Evolutionary conservation across 2,888 invertebrate species (phyloP), one percentile per base, ranked within the genome.

Genomic region (Criorhina ranunculi): DNA sequence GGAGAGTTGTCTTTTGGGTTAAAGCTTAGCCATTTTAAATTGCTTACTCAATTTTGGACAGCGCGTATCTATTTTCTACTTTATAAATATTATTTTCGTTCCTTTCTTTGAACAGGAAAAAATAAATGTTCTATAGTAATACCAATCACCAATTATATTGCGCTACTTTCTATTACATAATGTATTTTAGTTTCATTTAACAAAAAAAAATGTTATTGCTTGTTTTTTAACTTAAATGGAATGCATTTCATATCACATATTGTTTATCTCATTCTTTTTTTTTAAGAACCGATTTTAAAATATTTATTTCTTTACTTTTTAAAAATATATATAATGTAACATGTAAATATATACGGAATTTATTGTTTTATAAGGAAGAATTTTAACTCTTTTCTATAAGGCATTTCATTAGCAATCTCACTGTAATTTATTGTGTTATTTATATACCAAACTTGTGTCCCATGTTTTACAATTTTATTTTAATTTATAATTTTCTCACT

Each of bases 191-290:
- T 69, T n/a, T 11, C 33, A 31, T 15, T 12, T 15, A 37, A 11
- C 40, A 17, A 11, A 29, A 35, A 55, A 24, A 6, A 33, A 53
- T 33, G 42, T 24, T 76, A 77, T 81, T 75, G 67, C 46, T 62
- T 44, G 12, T 64, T 53, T 66, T 24, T 51, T 42, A 79, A 83
- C 59, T 64, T 57, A 83, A 80, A n/a, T 64, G 80, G 75, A 85
- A 85, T 85, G 73, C 72, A 75, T 80, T 75, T 80, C 70, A 70
- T 85, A 85, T 85, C 85, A 85, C 85, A 80, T 85, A 66, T 69
- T 80, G 69, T 70, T 80, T 29, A 66, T 53, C 37, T 73, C 49
- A 40, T 46, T 75, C 51, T 49, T 12, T 35, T 12, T 35, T 40
- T 73, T 59, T 6, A 40, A 51, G 35, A 55, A 57, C 24, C 7